Conservation (phyloP, 2,797 vertebrate species). For the Bufotes viridis region DNA sequence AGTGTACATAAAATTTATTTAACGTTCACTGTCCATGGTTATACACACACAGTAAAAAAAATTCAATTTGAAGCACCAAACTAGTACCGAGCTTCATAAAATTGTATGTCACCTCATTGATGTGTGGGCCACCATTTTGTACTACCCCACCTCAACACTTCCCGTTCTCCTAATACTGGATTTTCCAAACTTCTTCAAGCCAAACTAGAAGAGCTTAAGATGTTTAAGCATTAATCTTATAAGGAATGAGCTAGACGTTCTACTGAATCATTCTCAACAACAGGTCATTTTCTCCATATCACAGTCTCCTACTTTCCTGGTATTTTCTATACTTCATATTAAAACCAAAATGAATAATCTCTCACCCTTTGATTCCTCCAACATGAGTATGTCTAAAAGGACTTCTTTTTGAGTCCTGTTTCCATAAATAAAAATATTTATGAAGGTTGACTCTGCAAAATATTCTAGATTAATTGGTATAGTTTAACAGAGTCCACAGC, state of each 20-base stretch:
- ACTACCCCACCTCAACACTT: background rate
- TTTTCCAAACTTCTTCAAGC: conserved; percentile 6
- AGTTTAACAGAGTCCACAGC: conserved; percentile 36
- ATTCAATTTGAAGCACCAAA: background rate
- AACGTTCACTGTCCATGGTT: too few species aligned
- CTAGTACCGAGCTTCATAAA: background rate
- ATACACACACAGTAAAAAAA: too few species aligned
- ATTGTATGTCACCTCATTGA: background rate
- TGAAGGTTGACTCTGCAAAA: background rate
- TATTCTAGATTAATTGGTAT: conserved; percentile 43
- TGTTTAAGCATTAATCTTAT: background rate
- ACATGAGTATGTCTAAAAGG: background rate
- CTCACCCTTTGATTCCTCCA: background rate
- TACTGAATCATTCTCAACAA: background rate
- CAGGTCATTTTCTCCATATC: background rate
- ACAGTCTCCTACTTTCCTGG: background rate
- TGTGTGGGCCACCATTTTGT: background rate
- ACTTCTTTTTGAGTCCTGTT: background rate
- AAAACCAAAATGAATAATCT: conserved; percentile 8
- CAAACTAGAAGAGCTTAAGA: conserved; percentile 1
- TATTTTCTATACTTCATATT: background rate
- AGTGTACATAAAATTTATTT: too few species aligned
- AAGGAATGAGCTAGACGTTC: background rate
- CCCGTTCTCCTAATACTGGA: background rate
- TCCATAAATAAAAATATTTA: conserved; percentile 42